Evolutionary conservation across 1,140 invertebrate genomes (phyloP), one percentile per base, ranked within the genome.

Genomic region (Drosophila ananassae): DNA sequence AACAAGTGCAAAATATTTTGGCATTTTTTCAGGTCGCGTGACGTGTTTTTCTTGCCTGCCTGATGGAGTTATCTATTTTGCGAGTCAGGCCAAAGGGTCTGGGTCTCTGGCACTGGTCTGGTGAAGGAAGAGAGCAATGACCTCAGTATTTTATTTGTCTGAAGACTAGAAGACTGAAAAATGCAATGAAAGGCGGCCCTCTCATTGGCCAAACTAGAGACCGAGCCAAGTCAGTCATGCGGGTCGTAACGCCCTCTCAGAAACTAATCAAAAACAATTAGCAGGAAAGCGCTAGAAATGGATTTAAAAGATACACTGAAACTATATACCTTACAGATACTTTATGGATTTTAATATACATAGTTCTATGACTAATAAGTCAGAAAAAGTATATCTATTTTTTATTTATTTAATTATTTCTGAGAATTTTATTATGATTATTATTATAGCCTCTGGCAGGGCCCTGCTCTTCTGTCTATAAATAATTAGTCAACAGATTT

Each of bases 241-340:
- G 79, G 71, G 79, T 83, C 63, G 69, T 32, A 56, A 73, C 77
- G 81, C 82, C 82, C 83, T 78, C 64, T 67, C 46, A 51, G 25
- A 63, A 73, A 85, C 77, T 84, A 84, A 83, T 84, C 72, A 79
- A 84, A 87, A 87, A 46, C 74, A 85, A 85, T 87, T 87, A 85
- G 79, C 74, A 85, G 63, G 52, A 69, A 48, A 80, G 55, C 71
- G 74, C 69, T 76, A 81, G 68, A 73, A 39, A 44, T 47, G 67
- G 52, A 53, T 32, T 32, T 32, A 17, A 63, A 34, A 66, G 53
- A 22, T 67, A 67, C 50, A 47, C 24, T 54, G 34, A 41, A 41
- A 51, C 21, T 60, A 28, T 5, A 10, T 46, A 48, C 39, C 13
- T 25, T 24, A 3, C 0, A 28, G 25, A 10, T 46, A 48, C 39